Conservation (phyloP, 2,888 invertebrate species). For the Plemyria rubiginata region DNA sequence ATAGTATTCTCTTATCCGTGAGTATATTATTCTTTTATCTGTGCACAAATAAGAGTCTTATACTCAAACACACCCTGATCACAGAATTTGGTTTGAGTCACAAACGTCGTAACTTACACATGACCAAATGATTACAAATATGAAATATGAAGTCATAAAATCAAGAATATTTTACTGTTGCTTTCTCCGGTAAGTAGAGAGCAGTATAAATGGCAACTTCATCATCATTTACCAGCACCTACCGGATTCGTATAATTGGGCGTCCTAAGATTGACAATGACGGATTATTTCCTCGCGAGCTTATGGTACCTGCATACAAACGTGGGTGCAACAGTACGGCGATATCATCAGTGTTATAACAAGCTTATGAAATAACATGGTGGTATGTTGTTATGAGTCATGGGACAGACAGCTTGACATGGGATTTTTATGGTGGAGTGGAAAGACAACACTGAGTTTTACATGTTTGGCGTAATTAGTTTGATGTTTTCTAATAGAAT, state of each 20-base stretch:
- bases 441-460: neutral
- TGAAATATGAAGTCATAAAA: no score
- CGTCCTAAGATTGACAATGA: slow-evolving; percentile 76
- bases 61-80: no score
- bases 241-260: slow-evolving; percentile 64
- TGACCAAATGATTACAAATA: no score
- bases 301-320: slow-evolving; percentile 56
- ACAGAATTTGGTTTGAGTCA: no score
- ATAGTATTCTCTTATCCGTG: no score
- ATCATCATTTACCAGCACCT: slow-evolving; percentile 28
- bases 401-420: slow-evolving; percentile 29
- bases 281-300: slow-evolving; percentile 69
- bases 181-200: no score
- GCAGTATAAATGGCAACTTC: slow-evolving; percentile 6
- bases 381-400: slow-evolving; percentile 51
- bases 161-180: no score
- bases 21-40: no score
- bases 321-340: slow-evolving; percentile 55
- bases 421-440: slow-evolving; percentile 7
- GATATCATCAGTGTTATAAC: slow-evolving; percentile 64
- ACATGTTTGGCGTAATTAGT: neutral
- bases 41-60: no score
- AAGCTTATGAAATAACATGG: slow-evolving; percentile 60
- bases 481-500: neutral
- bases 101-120: no score